A percentile compares a stretch with the other conserved stretches of the same genome.
phyloP scores from a whole-genome alignment of 2,797 vertebrate genomes.

The Oophaga sylvatica region DNA sequence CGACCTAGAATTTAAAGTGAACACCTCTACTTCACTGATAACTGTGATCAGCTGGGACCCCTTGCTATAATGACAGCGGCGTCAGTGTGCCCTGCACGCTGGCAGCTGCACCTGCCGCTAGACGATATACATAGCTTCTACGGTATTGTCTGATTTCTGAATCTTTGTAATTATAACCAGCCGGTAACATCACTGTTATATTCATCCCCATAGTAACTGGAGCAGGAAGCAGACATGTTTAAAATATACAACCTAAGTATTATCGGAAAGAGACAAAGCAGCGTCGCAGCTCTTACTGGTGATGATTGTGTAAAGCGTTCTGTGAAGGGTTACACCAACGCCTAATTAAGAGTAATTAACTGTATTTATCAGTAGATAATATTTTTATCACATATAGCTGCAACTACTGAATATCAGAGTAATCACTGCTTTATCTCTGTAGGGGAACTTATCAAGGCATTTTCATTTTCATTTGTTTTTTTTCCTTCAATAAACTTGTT shows the following conservation, averaged over 20 bases:
- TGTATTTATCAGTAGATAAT: background rate
- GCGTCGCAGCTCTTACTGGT: background rate
- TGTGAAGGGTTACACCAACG: background rate
- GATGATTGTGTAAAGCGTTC: background rate
- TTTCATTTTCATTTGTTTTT: no score
- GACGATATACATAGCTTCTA: background rate
- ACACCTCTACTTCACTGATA: no score
- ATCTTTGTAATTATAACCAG: constrained; percentile 11
- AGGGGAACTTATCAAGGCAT: no score
- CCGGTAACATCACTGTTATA: background rate
- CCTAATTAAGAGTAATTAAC: background rate
- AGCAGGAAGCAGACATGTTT: constrained; percentile 27
- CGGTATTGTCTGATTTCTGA: background rate
- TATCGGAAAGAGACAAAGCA: background rate
- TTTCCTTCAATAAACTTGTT: no score
- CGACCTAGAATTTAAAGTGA: no score
- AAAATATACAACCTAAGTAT: constrained; percentile 11
- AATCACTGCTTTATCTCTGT: no score
- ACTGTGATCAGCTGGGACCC: background rate
- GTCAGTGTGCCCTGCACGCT: background rate
- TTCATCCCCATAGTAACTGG: constrained; percentile 37
- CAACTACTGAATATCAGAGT: no score
- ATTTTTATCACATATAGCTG: background rate
- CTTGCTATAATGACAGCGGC: background rate
- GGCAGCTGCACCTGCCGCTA: background rate